These are phyloP conservation scores for Leuctra nigra DNA, from an alignment of 2,888 invertebrate species.

Conservation along the genomic window DNA sequence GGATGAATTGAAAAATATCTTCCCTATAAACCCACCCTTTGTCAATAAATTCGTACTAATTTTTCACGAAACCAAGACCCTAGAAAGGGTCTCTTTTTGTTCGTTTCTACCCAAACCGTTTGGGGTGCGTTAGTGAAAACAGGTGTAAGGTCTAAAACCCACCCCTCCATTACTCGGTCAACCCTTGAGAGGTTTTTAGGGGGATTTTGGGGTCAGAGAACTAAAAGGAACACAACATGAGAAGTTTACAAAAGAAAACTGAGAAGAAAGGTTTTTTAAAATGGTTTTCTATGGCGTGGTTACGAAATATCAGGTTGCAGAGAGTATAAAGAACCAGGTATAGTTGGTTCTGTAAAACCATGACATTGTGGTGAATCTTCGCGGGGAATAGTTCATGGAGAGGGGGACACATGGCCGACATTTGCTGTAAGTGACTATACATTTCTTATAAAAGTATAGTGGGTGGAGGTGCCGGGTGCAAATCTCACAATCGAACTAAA, in stretches of 20 bases:
- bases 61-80: slow-evolving; percentile 12
- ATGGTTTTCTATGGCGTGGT: background rate
- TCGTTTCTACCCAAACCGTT: background rate
- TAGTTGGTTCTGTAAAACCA: no score
- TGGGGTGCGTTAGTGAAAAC: background rate
- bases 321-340: no score
- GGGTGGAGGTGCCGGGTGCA: no score
- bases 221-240: slow-evolving; percentile 13
- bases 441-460: no score
- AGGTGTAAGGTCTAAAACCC: background rate
- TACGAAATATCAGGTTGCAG: slow-evolving; percentile 9
- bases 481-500: no score
- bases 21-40: slow-evolving; percentile 8
- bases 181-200: slow-evolving; percentile 9
- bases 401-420: no score
- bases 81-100: background rate
- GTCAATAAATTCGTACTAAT: slow-evolving; percentile 15
- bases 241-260: background rate
- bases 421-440: no score
- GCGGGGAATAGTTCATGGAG: no score
- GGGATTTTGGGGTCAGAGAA: slow-evolving; percentile 9
- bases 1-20: background rate
- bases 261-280: slow-evolving; percentile 13
- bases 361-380: no score
- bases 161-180: background rate